Conservation (phyloP, 64 coral and sea anemone genomes). For the Actinia tenebrosa region DNA sequence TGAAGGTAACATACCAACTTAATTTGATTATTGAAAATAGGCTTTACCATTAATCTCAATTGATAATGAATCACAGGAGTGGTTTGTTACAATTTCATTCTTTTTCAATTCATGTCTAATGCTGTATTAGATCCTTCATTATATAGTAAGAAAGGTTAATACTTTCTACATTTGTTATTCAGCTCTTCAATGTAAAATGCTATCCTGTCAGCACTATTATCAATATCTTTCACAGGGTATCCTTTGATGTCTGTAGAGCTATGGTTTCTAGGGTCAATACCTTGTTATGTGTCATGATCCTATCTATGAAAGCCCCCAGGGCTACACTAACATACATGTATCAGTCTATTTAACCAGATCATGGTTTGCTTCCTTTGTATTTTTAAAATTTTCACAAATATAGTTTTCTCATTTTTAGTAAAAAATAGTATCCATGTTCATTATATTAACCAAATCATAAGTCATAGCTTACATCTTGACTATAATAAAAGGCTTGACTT, state of each 20-base stretch:
- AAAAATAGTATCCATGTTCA: too few relatives aligned
- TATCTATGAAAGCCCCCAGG: not conserved
- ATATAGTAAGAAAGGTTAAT: not conserved
- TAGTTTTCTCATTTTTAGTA: too few relatives aligned
- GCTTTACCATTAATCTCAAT: not conserved
- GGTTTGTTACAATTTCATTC: not conserved
- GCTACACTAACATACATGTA: not conserved
- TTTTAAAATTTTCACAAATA: too few relatives aligned
- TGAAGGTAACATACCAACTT: not conserved
- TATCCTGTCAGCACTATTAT: not conserved
- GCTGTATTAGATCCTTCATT: not conserved
- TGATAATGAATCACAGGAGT: not conserved
- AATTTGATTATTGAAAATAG: not conserved
- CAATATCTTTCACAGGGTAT: not conserved
- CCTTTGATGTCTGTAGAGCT: constrained; percentile 8
- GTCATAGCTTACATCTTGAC: too few relatives aligned
- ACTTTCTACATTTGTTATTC: not conserved
- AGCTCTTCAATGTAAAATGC: not conserved
- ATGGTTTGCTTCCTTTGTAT: not conserved
- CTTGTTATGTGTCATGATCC: not conserved
- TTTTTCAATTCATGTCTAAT: not conserved
- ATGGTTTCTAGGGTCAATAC: not conserved
- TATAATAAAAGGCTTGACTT: too few relatives aligned
- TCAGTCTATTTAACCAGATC: not conserved
- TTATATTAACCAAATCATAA: too few relatives aligned